These are phyloP conservation scores for Brachionus rubens DNA, from an alignment of 1,140 invertebrate genomes.

Conservation along the genomic window DNA sequence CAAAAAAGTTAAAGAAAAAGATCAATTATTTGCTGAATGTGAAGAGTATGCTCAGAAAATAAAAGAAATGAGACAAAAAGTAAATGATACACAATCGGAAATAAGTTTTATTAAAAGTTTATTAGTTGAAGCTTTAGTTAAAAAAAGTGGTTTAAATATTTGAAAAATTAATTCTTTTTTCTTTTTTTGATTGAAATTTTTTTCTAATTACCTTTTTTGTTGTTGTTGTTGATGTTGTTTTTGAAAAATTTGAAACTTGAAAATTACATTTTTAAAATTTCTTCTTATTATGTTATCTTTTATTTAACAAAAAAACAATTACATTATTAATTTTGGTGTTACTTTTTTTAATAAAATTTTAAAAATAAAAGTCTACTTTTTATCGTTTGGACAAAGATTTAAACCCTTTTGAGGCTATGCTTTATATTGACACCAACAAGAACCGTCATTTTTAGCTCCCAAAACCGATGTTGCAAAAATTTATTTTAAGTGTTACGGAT, in stretches of 20 bases:
- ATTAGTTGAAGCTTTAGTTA: conserved; percentile 24
- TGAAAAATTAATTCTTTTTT: conserved; percentile 8
- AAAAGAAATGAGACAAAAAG: conserved; percentile 15
- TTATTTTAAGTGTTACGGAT: no score
- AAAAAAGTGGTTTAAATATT: conserved; percentile 23
- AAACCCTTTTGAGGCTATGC: no score
- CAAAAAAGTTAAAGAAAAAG: conserved; percentile 41
- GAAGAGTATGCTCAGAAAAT: conserved; percentile 23
- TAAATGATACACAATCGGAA: neutral
- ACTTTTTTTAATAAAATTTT: no score
- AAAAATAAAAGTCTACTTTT: no score
- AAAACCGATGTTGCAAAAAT: no score
- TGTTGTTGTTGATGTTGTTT: neutral
- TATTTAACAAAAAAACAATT: no score
- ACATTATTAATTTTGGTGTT: no score
- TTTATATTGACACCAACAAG: no score
- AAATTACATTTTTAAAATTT: no score
- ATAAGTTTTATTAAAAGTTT: conserved; percentile 44
- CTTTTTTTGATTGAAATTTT: neutral
- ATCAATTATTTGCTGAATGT: conserved; percentile 31
- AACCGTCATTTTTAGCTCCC: no score
- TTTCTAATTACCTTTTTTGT: neutral
- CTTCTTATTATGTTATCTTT: no score
- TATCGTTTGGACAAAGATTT: no score
- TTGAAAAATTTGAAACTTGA: neutral